These are phyloP conservation scores for Enteromius trimaculatus DNA, from an alignment of 2,797 vertebrate species.

Conservation along the genomic window DNA sequence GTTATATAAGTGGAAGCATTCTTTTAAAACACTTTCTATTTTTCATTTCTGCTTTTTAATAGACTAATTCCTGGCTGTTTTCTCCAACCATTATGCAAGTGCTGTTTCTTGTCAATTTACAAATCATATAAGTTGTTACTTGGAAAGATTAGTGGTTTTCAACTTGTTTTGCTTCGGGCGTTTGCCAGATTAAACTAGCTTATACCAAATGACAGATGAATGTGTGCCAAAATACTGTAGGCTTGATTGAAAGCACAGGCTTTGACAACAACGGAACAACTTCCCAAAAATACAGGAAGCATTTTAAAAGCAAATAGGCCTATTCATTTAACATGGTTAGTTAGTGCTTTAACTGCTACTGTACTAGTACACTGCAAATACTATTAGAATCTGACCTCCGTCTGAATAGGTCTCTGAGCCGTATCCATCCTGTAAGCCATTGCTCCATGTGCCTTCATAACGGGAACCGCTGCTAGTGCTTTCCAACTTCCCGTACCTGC, in stretches of 20 bases:
- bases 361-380: neutral
- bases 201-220: neutral
- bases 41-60: neutral
- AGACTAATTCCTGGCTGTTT: neutral
- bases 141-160: neutral
- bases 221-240: neutral
- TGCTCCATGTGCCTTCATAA: constrained; percentile 98
- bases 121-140: neutral
- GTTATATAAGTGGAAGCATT: constrained; percentile 49
- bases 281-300: neutral
- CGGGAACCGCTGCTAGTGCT: constrained; percentile 91
- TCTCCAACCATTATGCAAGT: neutral
- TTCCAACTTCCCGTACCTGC: constrained; percentile 95
- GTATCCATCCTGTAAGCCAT: constrained; percentile 96
- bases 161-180: neutral
- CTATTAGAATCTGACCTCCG: constrained; percentile 84
- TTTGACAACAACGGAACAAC: neutral
- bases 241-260: neutral
- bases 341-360: neutral
- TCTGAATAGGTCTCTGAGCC: constrained; percentile 98
- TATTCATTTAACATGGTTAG: neutral
- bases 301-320: neutral
- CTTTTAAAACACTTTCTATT: neutral
- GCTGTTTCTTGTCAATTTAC: neutral
- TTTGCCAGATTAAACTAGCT: neutral